Evolutionary conservation across 2,113 vertebrate genomes (phyloP), one percentile per base, ranked within the genome.

Genomic region (Caranx melampygus): DNA sequence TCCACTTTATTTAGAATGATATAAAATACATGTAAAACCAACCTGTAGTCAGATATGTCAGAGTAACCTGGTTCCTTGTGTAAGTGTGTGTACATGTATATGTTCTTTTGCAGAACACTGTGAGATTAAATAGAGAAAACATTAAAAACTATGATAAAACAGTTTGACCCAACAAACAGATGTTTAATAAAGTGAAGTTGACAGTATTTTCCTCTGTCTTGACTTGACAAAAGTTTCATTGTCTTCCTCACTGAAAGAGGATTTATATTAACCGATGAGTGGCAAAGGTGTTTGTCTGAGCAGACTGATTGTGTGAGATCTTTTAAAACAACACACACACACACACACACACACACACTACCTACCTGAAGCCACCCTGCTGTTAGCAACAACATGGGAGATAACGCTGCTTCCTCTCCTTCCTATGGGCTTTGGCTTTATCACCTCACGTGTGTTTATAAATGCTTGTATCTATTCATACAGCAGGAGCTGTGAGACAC

Each of bases 401-500:
- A 89, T 88, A 90, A 82, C 60, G n/a, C 72, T 6, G 71, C 72
- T 84, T 85, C 79, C 82, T 89, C 73, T 65, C 49, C 54, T 77
- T 85, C 70, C 76, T 66, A 65, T 78, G 79, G 58, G 75, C 45
- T 72, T 72, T 54, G 52, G 68, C 82, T 84, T 90, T 82, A 78
- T 90, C 84, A 55, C 72, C 45, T 55, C 55, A 78, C 60, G 57
- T 77, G 45, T 94, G 90, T 93, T 94, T 92, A 89, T 72, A 54
- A 91, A 88, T 84, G 81, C n/a, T 58, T 37, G 37, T 91, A 93
- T 94, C 91, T 91, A 58, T 87, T 75, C 81, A 86, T 80, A 64
- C 91, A 89, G 92, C 75, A 83, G 72, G 66, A 89, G 72, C 34
- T 83, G 79, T 60, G 76, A 62, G 49, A 70, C 58, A 74, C 69